Conservation (phyloP, 2,113 vertebrate genomes). For the Oriolus oriolus region DNA sequence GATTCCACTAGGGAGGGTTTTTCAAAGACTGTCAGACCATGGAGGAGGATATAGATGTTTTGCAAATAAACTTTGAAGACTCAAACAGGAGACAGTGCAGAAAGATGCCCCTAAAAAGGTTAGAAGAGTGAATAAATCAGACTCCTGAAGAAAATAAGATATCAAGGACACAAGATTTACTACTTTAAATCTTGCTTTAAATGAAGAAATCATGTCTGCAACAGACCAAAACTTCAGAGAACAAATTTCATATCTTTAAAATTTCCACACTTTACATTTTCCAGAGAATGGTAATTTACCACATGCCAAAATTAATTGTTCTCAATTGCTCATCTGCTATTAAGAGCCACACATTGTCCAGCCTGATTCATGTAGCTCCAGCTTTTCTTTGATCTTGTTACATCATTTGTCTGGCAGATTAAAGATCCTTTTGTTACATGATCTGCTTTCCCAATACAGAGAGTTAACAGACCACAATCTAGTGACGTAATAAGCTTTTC, state of each 20-base stretch:
- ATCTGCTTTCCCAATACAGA: not conserved
- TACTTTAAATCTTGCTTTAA: not conserved
- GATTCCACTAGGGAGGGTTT: not conserved
- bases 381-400: slow-evolving; percentile 28
- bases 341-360: not conserved
- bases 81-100: not conserved
- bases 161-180: not conserved
- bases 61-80: not conserved
- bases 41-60: not conserved
- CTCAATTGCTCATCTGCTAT: not conserved
- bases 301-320: not conserved
- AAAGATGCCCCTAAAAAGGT: not conserved
- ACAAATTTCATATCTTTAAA: not conserved
- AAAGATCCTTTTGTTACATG: slow-evolving; percentile 8
- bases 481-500: not conserved
- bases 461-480: not conserved
- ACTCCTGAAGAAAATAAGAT: not conserved
- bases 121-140: not conserved
- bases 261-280: not conserved
- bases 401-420: not conserved
- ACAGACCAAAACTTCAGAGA: not conserved
- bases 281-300: not conserved
- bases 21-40: not conserved
- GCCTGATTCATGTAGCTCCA: not conserved
- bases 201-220: not conserved